Conservation (phyloP, 2,113 vertebrate species). For the Hippocampus mohnikei region DNA sequence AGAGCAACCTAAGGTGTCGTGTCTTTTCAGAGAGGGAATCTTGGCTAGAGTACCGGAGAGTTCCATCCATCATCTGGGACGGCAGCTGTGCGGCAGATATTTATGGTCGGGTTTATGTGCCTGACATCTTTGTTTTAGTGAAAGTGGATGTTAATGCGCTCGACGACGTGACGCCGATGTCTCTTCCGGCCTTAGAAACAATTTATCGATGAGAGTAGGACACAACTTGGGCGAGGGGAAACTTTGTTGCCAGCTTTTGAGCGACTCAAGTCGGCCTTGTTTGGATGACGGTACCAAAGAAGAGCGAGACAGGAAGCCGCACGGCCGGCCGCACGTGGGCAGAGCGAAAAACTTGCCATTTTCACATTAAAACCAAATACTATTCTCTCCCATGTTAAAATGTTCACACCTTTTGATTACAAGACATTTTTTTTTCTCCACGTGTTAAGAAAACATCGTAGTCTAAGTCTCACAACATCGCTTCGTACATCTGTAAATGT, state of each 20-base stretch:
- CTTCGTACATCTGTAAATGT: slow-evolving; percentile 69
- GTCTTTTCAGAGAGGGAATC: slow-evolving; percentile 18
- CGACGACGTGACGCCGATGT: neutral
- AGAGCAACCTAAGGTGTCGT: slow-evolving; percentile 58
- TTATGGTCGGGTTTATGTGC: slow-evolving; percentile 57
- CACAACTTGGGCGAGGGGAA: slow-evolving; percentile 28
- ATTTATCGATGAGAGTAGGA: slow-evolving; percentile 44
- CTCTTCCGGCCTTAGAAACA: slow-evolving; percentile 28
- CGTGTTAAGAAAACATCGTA: slow-evolving; percentile 69
- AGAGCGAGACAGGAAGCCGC: slow-evolving; percentile 22
- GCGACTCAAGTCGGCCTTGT: slow-evolving; percentile 59
- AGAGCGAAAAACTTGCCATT: slow-evolving; percentile 67
- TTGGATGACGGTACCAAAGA: slow-evolving; percentile 69
- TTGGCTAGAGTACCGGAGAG: slow-evolving; percentile 4
- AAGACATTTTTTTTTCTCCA: slow-evolving; percentile 72
- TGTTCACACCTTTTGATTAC: slow-evolving; percentile 76
- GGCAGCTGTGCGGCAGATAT: slow-evolving; percentile 54
- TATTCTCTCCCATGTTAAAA: slow-evolving; percentile 77
- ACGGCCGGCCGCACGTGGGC: slow-evolving; percentile 61
- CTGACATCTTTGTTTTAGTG: slow-evolving; percentile 72
- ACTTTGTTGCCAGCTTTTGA: slow-evolving; percentile 52
- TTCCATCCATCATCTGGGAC: slow-evolving; percentile 19
- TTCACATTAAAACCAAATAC: slow-evolving; percentile 68
- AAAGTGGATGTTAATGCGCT: slow-evolving; percentile 57
- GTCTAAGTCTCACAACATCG: slow-evolving; percentile 65